Conservation (phyloP, 2,797 vertebrate genomes). For the Muraenolepis orangiensis region DNA sequence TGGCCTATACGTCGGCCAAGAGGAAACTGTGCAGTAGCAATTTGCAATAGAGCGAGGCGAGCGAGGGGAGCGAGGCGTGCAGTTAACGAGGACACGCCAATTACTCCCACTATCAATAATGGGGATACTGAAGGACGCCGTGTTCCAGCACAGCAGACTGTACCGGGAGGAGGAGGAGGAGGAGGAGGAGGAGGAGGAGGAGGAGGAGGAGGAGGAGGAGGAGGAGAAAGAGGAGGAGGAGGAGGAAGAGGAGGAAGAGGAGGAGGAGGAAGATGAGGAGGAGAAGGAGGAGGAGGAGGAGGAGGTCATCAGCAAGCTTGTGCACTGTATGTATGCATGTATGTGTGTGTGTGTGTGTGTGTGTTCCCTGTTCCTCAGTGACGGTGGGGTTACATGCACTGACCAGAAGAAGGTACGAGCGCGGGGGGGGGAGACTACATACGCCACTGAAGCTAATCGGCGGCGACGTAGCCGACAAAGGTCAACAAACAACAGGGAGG, state of each 20-base stretch:
- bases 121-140: constrained; percentile 61
- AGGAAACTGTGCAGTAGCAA: constrained; percentile 61
- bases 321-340: constrained; percentile 16
- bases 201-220: constrained; percentile 46
- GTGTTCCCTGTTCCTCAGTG: constrained; percentile 60
- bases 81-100: constrained; percentile 64
- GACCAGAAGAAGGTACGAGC: constrained; percentile 52
- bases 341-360: too few species aligned
- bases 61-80: background rate
- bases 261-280: too few species aligned
- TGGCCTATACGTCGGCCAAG: constrained; percentile 48
- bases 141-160: constrained; percentile 30
- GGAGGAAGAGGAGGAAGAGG: background rate
- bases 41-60: constrained; percentile 48
- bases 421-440: constrained; percentile 46
- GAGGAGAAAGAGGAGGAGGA: background rate
- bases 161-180: too few species aligned
- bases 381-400: constrained; percentile 47
- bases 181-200: background rate
- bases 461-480: constrained; percentile 60
- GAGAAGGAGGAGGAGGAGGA: constrained; percentile 22
- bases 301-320: constrained; percentile 46
- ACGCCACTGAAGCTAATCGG: constrained; percentile 61
- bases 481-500: constrained; percentile 67
- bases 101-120: constrained; percentile 71